Evolutionary conservation across 2,113 vertebrate genomes (phyloP), one percentile per base, ranked within the genome.

Genomic region (Triplophysa siluroides): DNA sequence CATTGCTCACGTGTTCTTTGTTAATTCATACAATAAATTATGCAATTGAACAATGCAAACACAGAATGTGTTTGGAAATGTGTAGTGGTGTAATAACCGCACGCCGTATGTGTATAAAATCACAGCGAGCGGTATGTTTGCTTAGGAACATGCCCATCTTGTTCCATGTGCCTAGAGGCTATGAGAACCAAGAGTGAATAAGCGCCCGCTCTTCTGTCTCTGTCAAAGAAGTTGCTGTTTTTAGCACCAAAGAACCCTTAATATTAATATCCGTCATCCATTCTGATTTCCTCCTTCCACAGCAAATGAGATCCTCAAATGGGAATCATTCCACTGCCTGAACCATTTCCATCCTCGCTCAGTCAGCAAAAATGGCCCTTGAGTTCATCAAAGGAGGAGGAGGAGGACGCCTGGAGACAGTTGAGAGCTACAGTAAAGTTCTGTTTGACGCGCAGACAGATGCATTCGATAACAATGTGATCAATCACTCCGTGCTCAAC

Each of bases 251-350:
- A 12, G 26, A 54, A 76, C 26, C 33, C 23, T 70, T 54, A 80
- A 79, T 79, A 83, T 83, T 84, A 84, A 86, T 83, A 72, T 61
- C 60, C 26, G 3, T 68, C 67, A 64, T 79, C 66, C n/a, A 52
- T 79, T 76, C 65, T 70, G 78, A 78, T 80, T 75, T 76, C 24
- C 38, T 16, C 68, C 29, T 41, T 68, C 78, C 21, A 50, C 64
- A 63, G 43, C 67, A 83, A 81, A 85, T 79, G 81, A 81, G 71
- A 61, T 76, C 62, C 54, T 63, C 50, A 77, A 79, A 85, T 77
- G 71, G 75, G 66, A 83, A 81, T 65, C 71, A 45, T 71, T 74
- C 72, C 67, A 56, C 79, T 76, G 68, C 58, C 61, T 65, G 16
- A 66, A 65, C 63, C 13, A 69, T 62, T 63, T 73, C 65, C 16